phyloP scores from a whole-genome alignment of 2,888 invertebrate species.

The Drosophila nr. perissopoda region DNA sequence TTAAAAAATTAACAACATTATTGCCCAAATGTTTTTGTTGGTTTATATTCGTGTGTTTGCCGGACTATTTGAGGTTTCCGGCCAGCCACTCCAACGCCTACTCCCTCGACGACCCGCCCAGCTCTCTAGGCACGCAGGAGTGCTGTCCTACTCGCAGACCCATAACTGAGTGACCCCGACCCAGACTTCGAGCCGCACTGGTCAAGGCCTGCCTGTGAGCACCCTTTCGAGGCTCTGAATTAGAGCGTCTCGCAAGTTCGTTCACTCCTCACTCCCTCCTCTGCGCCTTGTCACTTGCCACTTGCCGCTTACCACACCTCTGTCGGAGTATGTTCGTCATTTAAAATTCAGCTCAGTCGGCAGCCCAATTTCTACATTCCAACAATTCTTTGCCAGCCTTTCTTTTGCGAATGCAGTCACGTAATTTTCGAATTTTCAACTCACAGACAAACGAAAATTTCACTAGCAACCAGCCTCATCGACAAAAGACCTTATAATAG shows the following conservation, averaged over 20 bases:
- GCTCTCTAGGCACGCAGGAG: conserved; percentile 30
- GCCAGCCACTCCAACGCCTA: background rate
- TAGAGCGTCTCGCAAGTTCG: conserved; percentile 45
- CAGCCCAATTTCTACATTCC: conserved; percentile 78
- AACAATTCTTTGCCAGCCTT: conserved; percentile 71
- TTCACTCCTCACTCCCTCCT: background rate
- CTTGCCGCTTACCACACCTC: background rate
- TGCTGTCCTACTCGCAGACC: conserved; percentile 5
- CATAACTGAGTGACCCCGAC: conserved; percentile 8
- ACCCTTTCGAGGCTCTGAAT: conserved; percentile 58
- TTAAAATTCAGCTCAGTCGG: conserved; percentile 76
- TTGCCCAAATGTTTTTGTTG: conserved; percentile 69
- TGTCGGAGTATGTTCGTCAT: conserved; percentile 54
- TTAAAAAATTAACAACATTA: conserved; percentile 81
- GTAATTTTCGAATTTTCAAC: conserved; percentile 80
- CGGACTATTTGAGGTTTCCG: conserved; percentile 45
- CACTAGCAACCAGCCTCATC: conserved; percentile 31
- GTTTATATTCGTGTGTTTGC: conserved; percentile 54
- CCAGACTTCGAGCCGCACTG: conserved; percentile 20
- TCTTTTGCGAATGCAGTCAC: conserved; percentile 77
- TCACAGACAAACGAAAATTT: conserved; percentile 61
- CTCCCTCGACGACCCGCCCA: background rate
- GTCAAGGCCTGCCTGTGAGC: conserved; percentile 59
- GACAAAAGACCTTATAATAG: conserved; percentile 20
- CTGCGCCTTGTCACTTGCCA: background rate